Evolutionary conservation across 1,140 invertebrate genomes (phyloP), one percentile per base, ranked within the genome.

Genomic region (Paraescarpia echinospica): DNA sequence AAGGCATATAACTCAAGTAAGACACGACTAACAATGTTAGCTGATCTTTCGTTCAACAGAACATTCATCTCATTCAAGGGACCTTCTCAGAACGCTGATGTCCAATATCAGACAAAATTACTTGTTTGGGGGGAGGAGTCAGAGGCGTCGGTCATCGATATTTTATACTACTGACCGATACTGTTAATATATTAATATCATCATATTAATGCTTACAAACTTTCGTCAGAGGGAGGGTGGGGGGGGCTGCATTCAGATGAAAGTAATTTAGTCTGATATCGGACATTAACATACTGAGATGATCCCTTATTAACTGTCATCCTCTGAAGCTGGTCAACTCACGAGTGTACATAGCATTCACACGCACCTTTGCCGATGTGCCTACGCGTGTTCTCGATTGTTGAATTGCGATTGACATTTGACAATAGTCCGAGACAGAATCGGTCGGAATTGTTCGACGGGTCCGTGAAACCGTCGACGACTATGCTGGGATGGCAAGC

Each of bases 331-430:
- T 41, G 41, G 41, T 41, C 4, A 77, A 77, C 22, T 77, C 14
- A 77, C 22, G 59, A 77, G 59, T 31, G 59, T 77, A 77, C 14
- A 51, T 0, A 51, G 48, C 48, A 27, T 77, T 77, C 27, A 18
- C 18, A 90, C 94, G 93, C 94, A 97, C 97, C 99, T 97, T 98
- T 99, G 35, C 98, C 98, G 96, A 99, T 99, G 95, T 99, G 98
- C 95, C 98, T 97, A 94, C 99, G 97, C 9, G 99, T 99, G 95
- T 99, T 99, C 96, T 99, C 99, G 94, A 99, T 99, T 2, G 99
- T 99, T n/a, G 98, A 99, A 96, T 99, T 99, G 93, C 99, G 97
- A 96, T 99, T 99, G 35, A 99, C 98, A 96, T 99, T 99, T 89
- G 98, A 99, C 92, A 99, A 96, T 93, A 99, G 98, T 0, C 99